These are phyloP conservation scores for Octopus sinensis DNA, from an alignment of 1,140 invertebrate genomes.

Conservation along the genomic window DNA sequence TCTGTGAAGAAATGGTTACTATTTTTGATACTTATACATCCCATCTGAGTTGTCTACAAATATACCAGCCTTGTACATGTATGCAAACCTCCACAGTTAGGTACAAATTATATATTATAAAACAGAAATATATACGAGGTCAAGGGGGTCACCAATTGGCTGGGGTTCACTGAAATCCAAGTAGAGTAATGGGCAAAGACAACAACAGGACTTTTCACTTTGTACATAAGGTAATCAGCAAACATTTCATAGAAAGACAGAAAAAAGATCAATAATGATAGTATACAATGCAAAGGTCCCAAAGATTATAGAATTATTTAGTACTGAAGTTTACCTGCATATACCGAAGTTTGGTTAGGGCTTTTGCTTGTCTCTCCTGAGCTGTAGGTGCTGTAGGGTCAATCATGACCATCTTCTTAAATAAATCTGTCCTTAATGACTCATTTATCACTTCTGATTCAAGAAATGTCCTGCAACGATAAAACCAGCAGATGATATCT, in stretches of 20 bases:
- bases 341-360: slow-evolving; percentile 91
- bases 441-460: slow-evolving; percentile 87
- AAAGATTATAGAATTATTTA: neutral
- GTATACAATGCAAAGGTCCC: neutral
- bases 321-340: slow-evolving; percentile 76
- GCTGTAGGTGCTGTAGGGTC: slow-evolving; percentile 84
- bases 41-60: too few species aligned
- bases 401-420: slow-evolving; percentile 95
- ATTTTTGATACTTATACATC: too few species aligned
- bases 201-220: neutral
- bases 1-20: too few species aligned
- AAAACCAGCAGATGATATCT: slow-evolving; percentile 24
- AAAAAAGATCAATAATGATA: neutral
- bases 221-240: neutral
- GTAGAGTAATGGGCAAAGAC: neutral
- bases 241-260: neutral
- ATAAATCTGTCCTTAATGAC: slow-evolving; percentile 73
- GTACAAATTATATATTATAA: too few species aligned
- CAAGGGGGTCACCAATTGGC: neutral
- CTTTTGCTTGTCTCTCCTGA: slow-evolving; percentile 84
- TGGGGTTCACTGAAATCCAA: neutral
- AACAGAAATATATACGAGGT: too few species aligned
- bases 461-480: slow-evolving; percentile 72
- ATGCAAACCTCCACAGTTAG: too few species aligned
- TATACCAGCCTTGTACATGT: too few species aligned